Base-by-base conservation (phyloP, 1,140 invertebrate species). In the Zaprionus capensis region DNA sequence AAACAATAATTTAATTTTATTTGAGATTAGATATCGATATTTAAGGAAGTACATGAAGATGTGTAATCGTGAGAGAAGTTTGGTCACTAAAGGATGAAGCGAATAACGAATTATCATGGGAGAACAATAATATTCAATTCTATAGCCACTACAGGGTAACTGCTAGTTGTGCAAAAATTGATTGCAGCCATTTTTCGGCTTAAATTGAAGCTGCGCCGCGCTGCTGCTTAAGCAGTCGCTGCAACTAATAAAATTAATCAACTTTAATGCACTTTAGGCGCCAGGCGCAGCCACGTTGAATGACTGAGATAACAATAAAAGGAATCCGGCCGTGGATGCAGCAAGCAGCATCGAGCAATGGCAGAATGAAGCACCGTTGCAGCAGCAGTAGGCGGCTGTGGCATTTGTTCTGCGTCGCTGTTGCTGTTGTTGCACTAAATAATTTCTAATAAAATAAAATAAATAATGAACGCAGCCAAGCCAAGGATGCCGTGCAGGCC, bases 401-500 rank as follows among this genome's bases (percentile, higher is more conserved):
- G 53, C 67, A 31, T 26, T 34, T 31, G 56, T 56, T 56, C 53
- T 58, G 41, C 46, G 46, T 22, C 46, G 15, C 24, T 56, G 51
- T 9, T 49, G 31, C 46, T 51, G 78, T 68, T 66, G 86, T 76
- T 67, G 79, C 79, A 82, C 86, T 90, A 90, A 91, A 90, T 90
- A 90, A 90, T 90, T 90, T 90, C 85, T 90, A 90, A 90, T 90
- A 90, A 90, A 90, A 90, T 90, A 90, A 90, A 90, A 91, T 90
- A 90, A 90, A 90, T 90, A 90, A 90, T 90, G 85, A 85, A 91
- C 79, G 85, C 81, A 90, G 80, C 69, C 49, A 55, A 64, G 64
- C 68, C 64, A 79, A 76, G 72, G 75, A 80, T 80, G 71, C 75
- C 36, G 22, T n/a, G 22, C 78, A 69, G 49, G 44, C 49, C 15